Evolutionary conservation across 1,140 invertebrate genomes (phyloP).

Genomic region (Bombus confusus): DNA sequence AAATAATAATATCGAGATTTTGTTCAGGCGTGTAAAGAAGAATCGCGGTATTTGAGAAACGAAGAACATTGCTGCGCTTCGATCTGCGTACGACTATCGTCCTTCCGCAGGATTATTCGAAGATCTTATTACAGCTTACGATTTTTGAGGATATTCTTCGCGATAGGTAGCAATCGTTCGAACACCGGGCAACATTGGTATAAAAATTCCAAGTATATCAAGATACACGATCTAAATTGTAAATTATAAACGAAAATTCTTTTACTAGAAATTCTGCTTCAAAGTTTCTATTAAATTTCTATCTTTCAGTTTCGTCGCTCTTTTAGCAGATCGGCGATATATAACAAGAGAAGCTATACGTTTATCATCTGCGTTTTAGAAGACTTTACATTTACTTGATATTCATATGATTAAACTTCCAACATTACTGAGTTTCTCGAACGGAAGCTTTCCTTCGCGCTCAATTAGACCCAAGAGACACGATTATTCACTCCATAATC

Average conservation of each 20-base stretch:
- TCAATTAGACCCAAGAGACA: neutral
- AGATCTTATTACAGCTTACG: no score
- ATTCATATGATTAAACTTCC: neutral
- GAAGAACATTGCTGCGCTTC: no score
- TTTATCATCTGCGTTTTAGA: neutral
- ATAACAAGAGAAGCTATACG: neutral
- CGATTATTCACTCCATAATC: slow-evolving; percentile 1
- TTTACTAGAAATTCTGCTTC: no score
- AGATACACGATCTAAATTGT: no score
- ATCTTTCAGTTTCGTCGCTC: neutral
- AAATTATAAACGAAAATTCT: no score
- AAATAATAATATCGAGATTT: neutral
- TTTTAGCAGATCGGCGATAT: neutral
- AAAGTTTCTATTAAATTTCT: no score
- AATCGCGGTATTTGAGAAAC: neutral
- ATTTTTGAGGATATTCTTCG: no score
- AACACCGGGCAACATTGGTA: no score
- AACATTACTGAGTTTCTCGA: neutral
- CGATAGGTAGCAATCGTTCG: no score
- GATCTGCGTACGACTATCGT: no score
- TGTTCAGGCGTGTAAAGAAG: neutral
- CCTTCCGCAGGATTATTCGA: no score
- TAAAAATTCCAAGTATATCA: no score
- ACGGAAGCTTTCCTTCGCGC: neutral
- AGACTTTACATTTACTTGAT: neutral